A percentile compares a stretch with the other conserved stretches of the same genome.
Evolutionary conservation across 2,888 invertebrate species (phyloP).

Genomic region (Fissipunctia ypsillon): DNA sequence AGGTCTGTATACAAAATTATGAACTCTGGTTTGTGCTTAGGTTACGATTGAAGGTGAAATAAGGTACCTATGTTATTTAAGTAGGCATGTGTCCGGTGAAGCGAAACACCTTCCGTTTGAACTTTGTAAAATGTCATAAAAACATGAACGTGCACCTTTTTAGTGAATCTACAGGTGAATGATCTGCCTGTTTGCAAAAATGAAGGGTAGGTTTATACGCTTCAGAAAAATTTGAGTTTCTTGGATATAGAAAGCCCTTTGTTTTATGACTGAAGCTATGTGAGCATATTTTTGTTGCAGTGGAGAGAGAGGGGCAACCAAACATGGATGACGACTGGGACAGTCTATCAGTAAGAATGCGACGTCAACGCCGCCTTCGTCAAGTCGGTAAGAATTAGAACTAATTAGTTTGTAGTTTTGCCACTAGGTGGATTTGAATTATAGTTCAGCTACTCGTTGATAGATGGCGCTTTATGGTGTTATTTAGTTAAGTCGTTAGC

Average conservation of each 20-base stretch:
- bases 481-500: background rate
- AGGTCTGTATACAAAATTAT: conserved; percentile 84
- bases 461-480: conserved; percentile 61
- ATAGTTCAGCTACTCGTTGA: conserved; percentile 43
- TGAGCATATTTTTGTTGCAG: conserved; percentile 68
- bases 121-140: background rate
- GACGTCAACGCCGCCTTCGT: conserved; percentile 91
- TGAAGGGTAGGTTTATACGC: background rate
- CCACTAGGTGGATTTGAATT: conserved; percentile 48
- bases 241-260: background rate
- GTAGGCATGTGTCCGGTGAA: background rate
- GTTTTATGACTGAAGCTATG: conserved; percentile 2
- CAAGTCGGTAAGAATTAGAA: conserved; percentile 80
- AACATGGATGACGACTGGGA: conserved; percentile 94
- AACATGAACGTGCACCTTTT: background rate
- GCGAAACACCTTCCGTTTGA: conserved; percentile 11
- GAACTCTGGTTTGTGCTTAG: background rate
- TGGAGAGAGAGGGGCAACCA: conserved; percentile 91
- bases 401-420: conserved; percentile 51
- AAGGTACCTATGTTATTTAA: background rate
- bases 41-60: background rate
- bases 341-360: conserved; percentile 94
- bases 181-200: background rate
- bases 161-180: background rate
- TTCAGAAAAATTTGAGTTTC: too few species aligned